Conservation (phyloP, 1,140 invertebrate genomes). For the Aradophagus sp. region DNA sequence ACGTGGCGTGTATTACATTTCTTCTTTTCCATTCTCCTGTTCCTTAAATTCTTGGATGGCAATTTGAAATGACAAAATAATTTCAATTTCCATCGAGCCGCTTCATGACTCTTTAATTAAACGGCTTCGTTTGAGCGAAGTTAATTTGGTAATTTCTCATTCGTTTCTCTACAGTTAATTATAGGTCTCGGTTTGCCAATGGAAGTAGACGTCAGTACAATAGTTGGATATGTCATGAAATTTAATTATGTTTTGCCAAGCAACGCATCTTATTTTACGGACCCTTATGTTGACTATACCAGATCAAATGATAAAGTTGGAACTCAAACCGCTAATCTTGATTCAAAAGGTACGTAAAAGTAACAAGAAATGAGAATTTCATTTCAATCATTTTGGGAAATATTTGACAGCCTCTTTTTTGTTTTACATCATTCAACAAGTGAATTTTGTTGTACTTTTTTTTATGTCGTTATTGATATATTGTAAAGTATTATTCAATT, state of each 20-base stretch:
- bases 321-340: neutral
- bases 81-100: too few species aligned
- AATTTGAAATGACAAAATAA: too few species aligned
- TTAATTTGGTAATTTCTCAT: too few species aligned
- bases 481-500: slow-evolving; percentile 27
- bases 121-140: too few species aligned
- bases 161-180: slow-evolving; percentile 67
- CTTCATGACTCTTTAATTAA: too few species aligned
- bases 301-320: slow-evolving; percentile 60
- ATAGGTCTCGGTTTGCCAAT: slow-evolving; percentile 73
- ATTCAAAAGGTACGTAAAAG: slow-evolving; percentile 14
- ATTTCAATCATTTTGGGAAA: too few species aligned
- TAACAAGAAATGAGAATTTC: too few species aligned
- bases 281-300: slow-evolving; percentile 68
- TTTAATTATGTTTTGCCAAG: slow-evolving; percentile 73
- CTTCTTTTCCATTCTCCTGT: neutral
- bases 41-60: too few species aligned
- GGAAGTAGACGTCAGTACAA: slow-evolving; percentile 73
- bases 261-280: slow-evolving; percentile 71
- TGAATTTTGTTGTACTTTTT: too few species aligned
- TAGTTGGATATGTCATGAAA: slow-evolving; percentile 74
- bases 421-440: too few species aligned
- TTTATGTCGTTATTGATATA: neutral
- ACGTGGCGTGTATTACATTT: too few species aligned
- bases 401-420: too few species aligned